Percentiles rank a stretch among this genome's conserved stretches.
These are phyloP conservation scores for Caenorhabditis inopinata DNA, from an alignment of 1,140 invertebrate genomes.

Conservation along the genomic window DNA sequence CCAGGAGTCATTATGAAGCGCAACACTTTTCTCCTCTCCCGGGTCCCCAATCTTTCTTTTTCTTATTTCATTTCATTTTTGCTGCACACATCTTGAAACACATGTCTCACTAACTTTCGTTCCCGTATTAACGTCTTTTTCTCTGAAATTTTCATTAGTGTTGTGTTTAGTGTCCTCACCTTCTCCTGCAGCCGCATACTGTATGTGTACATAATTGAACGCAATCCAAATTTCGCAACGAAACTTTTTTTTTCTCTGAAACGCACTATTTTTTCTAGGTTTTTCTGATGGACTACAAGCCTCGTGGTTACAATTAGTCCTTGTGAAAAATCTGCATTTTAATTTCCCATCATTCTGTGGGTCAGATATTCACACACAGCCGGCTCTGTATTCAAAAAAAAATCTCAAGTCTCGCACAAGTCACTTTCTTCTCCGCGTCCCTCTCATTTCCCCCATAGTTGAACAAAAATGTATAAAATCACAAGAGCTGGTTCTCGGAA, in stretches of 20 bases:
- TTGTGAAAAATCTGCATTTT: neutral
- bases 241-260: neutral
- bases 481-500: conserved; percentile 27
- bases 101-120: too few species aligned
- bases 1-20: too few species aligned
- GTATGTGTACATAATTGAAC: conserved; percentile 23
- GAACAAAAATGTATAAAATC: neutral
- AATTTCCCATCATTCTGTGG: neutral
- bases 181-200: neutral
- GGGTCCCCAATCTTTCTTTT: too few species aligned
- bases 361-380: conserved; percentile 23
- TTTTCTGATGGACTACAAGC: too few species aligned
- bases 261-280: too few species aligned
- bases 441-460: neutral
- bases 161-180: neutral
- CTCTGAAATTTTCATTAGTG: neutral
- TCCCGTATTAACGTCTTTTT: too few species aligned
- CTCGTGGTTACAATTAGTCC: too few species aligned
- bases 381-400: conserved; percentile 28
- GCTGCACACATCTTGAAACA: too few species aligned
- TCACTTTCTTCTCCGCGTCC: neutral
- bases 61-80: too few species aligned
- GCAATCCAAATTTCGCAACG: neutral
- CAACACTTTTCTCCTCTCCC: too few species aligned
- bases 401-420: neutral